Percentiles rank a stretch among this genome's conserved stretches.
Conservation (phyloP, 2,888 invertebrate species). For the Thymelicus acteon region DNA sequence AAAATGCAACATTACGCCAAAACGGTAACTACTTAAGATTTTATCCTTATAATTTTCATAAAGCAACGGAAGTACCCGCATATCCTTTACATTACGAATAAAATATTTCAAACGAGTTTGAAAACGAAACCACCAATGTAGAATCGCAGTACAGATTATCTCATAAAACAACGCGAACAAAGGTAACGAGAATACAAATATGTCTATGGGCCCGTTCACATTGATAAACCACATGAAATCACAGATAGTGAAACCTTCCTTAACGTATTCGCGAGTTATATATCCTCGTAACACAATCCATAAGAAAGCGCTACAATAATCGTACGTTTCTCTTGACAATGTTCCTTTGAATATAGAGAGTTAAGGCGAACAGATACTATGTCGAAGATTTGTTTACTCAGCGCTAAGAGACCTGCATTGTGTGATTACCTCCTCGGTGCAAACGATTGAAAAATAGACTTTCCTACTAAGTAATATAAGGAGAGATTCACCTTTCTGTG, state of each 20-base stretch:
- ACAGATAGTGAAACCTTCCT: conserved; percentile 72
- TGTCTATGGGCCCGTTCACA: conserved; percentile 71
- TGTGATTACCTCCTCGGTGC: conserved; percentile 64
- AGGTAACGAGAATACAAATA: conserved; percentile 69
- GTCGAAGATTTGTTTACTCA: conserved; percentile 81
- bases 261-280: conserved; percentile 73
- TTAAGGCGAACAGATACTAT: conserved; percentile 80
- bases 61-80: neutral
- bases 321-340: conserved; percentile 82
- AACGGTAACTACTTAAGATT: too few relatives aligned
- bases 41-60: neutral
- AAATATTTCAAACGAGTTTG: conserved; percentile 22
- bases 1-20: too few relatives aligned
- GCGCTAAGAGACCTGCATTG: conserved; percentile 70
- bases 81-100: conserved; percentile 7
- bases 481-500: conserved; percentile 54
- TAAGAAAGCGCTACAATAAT: conserved; percentile 80
- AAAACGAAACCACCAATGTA: conserved; percentile 28
- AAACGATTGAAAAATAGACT: conserved; percentile 65
- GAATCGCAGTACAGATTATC: conserved; percentile 49
- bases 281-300: conserved; percentile 81
- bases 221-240: conserved; percentile 79
- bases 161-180: conserved; percentile 62
- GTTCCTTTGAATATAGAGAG: conserved; percentile 82
- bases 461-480: conserved; percentile 60